Base-by-base conservation (phyloP, 2,113 vertebrate genomes). In the Petaurus breviceps region DNA sequence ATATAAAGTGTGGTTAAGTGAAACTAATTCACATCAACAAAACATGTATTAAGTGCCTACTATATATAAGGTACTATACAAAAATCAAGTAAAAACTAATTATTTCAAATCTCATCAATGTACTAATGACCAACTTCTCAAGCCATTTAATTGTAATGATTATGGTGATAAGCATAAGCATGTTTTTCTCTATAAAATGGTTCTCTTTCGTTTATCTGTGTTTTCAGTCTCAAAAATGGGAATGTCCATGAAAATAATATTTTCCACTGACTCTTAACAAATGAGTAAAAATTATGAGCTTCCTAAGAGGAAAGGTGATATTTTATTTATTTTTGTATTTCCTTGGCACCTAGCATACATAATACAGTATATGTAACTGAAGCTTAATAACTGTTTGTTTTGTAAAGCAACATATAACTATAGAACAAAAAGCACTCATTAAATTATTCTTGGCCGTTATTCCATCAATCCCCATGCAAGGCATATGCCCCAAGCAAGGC, bases 101-200 rank as follows among this genome's bases (percentile, higher is more conserved):
- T 97, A 96, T 98, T 97, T 98, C 96, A 98, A 95, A 98, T 97
- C 96, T 98, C 96, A 96, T 98, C 98, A 98, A 95, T 5, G 8
- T 98, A 97, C 52, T 97, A 95, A 57, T 93, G 93, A 93, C 91
- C 98, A 93, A 98, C 94, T 98, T 98, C 98, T 96, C 96, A 97
- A 98, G 98, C 97, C 90, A 95, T 97, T 95, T 98, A 97, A 98
- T 98, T 97, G 97, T 98, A 98, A 98, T 98, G 90, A 96, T 95
- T 97, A 95, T 94, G 95, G 90, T 96, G 95, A 96, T 96, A 97
- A 93, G 91, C 96, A 97, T 97, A 98, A 98, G 96, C 4, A 49
- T 96, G 92, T 97, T 93, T 98, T 94, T 95, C 84, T 31, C 92
- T 96, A 95, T 92, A 97, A 98, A 97, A 92, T 89, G 92, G 52